Conservation (phyloP, 2,888 invertebrate species). For the Dusona sp. region DNA sequence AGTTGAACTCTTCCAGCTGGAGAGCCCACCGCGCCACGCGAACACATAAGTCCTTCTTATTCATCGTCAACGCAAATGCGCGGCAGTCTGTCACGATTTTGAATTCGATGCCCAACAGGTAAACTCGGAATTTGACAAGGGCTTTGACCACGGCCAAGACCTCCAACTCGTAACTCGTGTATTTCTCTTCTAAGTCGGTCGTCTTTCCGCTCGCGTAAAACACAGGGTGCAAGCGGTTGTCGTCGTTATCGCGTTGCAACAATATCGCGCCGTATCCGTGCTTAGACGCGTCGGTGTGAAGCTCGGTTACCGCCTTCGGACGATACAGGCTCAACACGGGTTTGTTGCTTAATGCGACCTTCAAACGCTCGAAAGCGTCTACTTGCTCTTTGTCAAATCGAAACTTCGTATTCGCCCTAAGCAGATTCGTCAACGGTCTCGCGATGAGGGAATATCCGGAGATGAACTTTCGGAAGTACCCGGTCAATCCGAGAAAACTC, state of each 20-base stretch:
- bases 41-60: too few relatives aligned
- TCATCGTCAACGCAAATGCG: too few relatives aligned
- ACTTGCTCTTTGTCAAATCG: neutral
- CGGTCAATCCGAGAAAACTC: neutral
- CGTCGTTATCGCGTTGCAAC: neutral
- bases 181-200: neutral
- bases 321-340: neutral
- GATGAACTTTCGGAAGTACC: neutral
- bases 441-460: neutral
- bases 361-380: neutral
- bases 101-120: too few relatives aligned
- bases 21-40: too few relatives aligned
- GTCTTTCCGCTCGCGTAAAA: neutral
- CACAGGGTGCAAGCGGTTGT: neutral
- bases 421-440: slow-evolving; percentile 61
- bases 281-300: neutral
- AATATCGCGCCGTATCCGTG: neutral
- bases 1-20: too few relatives aligned
- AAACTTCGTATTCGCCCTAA: neutral
- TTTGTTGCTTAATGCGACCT: neutral
- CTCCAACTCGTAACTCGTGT: too few relatives aligned
- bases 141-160: too few relatives aligned
- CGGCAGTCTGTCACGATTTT: too few relatives aligned
- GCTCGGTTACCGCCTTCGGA: neutral
- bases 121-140: too few relatives aligned